Evolutionary conservation across 2,113 vertebrate genomes (phyloP), one percentile per base, ranked within the genome.

Genomic region (Oryzias woworae): DNA sequence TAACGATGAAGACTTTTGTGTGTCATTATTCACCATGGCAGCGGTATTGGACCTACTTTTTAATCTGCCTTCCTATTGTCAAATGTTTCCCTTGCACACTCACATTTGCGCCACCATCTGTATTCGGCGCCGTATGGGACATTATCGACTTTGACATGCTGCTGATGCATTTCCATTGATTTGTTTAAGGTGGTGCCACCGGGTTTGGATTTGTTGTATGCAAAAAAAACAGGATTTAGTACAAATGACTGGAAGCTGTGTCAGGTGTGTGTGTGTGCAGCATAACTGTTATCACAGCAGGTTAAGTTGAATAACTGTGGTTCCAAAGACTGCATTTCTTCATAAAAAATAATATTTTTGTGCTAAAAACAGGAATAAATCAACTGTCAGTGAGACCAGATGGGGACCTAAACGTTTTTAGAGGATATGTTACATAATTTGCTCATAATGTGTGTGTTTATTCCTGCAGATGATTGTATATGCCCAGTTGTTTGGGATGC

Each of bases 1-100:
- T 75, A 63, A 81, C 66, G 62, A 81, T 73, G 53, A 70, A 71
- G 73, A 71, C 59, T 58, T 69, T 71, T 77, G 73, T 74, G 60
- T 75, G 58, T 85, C 67, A 83, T 87, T 82, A 84, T 74, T 80
- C 59, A 60, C 83, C 81, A 84, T 84, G 51, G 81, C 55, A 87
- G 84, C 81, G 73, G 63, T 57, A 53, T 73, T 45, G 71, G 62
- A 73, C 76, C 71, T 62, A 67, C 55, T 75, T 83, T 72, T 36
- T 46, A 14, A 50, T 57, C 26, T 44, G 28, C 3, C 36, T 67
- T 52, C 69, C 8, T 62, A 12, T 36, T 36, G 36, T 36, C 36
- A 36, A 36, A 36, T 36, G 36, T 36, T 36, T 67, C 47, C 41
- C 18, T 6, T 53, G 36, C 26, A 43, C 28, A 28, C 20, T 62